These are phyloP conservation scores for Drosophila trapezifrons DNA, from an alignment of 1,140 invertebrate genomes.

Conservation along the genomic window DNA sequence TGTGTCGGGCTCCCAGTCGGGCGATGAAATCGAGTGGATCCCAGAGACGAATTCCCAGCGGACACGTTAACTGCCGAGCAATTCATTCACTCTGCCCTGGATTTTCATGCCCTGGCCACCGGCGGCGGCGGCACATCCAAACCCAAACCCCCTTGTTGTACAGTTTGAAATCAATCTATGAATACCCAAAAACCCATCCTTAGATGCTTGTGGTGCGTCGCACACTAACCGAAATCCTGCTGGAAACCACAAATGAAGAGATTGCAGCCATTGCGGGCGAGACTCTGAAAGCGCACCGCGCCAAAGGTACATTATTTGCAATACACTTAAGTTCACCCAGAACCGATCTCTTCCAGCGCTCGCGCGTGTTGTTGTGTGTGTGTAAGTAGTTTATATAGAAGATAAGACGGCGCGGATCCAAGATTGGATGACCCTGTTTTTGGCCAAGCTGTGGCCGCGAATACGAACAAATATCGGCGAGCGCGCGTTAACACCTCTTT, in stretches of 20 bases:
- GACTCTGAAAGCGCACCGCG: conserved; percentile 77
- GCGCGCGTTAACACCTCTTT: conserved; percentile 22
- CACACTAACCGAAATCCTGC: conserved; percentile 94
- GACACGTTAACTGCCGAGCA: conserved; percentile 3
- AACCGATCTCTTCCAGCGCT: conserved; percentile 48
- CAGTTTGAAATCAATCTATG: conserved; percentile 53
- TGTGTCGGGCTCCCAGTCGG: conserved; percentile 41
- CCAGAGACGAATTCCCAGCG: conserved; percentile 8
- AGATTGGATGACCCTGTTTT: conserved; percentile 30
- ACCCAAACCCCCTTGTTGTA: background rate
- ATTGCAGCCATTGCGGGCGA: conserved; percentile 92
- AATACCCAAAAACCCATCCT: conserved; percentile 53
- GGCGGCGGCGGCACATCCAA: conserved; percentile 29
- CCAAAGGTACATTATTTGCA: conserved; percentile 75
- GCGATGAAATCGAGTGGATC: conserved; percentile 52
- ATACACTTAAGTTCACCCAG: conserved; percentile 36
- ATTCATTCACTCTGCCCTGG: conserved; percentile 31
- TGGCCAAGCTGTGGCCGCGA: conserved; percentile 5
- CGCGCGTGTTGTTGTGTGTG: conserved; percentile 22
- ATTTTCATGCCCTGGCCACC: conserved; percentile 62
- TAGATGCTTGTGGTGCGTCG: conserved; percentile 95
- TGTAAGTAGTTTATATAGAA: conserved; percentile 51
- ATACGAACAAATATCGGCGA: conserved; percentile 16
- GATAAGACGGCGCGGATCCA: conserved; percentile 31
- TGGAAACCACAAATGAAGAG: conserved; percentile 96